These are phyloP conservation scores for Cataglyphis altisquamis DNA, from an alignment of 2,888 invertebrate species.

Conservation along the genomic window DNA sequence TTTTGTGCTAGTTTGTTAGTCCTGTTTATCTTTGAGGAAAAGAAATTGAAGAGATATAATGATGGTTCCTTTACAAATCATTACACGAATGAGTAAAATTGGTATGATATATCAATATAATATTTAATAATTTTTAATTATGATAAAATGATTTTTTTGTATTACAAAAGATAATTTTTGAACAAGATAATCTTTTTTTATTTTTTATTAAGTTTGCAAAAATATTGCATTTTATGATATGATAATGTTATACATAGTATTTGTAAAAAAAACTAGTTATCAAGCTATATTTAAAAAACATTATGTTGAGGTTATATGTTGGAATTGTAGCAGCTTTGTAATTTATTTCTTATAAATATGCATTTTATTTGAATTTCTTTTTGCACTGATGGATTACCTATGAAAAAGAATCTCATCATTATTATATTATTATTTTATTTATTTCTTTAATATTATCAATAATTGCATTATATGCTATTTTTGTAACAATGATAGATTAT, in stretches of 20 bases:
- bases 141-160: neutral
- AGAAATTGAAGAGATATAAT: neutral
- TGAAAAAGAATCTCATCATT: neutral
- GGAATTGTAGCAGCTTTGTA: neutral
- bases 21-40: neutral
- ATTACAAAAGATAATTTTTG: neutral
- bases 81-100: conserved; percentile 65
- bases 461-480: neutral
- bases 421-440: neutral
- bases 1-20: neutral
- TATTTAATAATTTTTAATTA: neutral
- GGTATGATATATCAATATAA: neutral
- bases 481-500: neutral
- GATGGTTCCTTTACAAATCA: conserved; percentile 67
- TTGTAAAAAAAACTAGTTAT: neutral
- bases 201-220: neutral
- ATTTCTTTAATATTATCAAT: neutral
- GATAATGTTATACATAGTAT: neutral
- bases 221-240: neutral
- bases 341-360: neutral
- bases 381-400: too few relatives aligned
- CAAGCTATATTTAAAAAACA: neutral
- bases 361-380: neutral
- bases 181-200: neutral
- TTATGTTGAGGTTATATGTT: neutral